Conservation (phyloP, 2,113 vertebrate species). For the Pristiophorus japonicus region DNA sequence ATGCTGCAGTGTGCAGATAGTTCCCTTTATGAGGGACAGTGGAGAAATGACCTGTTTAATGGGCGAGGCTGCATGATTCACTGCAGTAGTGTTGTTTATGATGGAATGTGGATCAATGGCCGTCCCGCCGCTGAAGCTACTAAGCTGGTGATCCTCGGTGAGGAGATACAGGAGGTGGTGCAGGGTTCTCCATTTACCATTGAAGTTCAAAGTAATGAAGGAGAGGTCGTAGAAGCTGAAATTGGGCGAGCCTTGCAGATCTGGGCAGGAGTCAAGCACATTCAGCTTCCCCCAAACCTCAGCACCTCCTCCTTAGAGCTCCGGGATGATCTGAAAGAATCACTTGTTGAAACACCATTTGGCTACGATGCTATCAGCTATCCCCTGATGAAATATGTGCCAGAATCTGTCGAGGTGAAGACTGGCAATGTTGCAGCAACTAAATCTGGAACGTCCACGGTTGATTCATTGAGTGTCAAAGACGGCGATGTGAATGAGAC, state of each 20-base stretch:
- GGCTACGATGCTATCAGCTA: constrained; percentile 57
- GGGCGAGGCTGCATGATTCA: constrained; percentile 50
- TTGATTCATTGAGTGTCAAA: constrained; percentile 43
- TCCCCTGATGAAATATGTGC: constrained; percentile 50
- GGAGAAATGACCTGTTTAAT: constrained; percentile 54
- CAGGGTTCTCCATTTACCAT: constrained; percentile 46
- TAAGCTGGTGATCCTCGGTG: constrained; percentile 51
- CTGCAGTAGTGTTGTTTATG: constrained; percentile 57
- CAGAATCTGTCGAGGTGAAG: constrained; percentile 45
- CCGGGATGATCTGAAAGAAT: constrained; percentile 42
- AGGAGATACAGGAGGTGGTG: constrained; percentile 52
- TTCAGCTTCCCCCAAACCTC: constrained; percentile 38
- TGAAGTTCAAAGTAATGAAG: constrained; percentile 47
- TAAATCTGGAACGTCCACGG: constrained; percentile 42
- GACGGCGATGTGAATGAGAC: constrained; percentile 45
- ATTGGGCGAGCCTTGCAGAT: constrained; percentile 46
- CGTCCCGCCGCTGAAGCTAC: constrained; percentile 52
- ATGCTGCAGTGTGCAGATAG: constrained; percentile 45
- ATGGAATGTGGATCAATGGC: constrained; percentile 56
- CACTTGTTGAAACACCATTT: constrained; percentile 46
- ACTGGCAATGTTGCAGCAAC: constrained; percentile 35
- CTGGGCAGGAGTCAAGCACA: constrained; percentile 42
- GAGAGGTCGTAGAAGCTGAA: constrained; percentile 49
- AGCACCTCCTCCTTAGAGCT: constrained; percentile 44
- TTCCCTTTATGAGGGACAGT: constrained; percentile 58